phyloP scores from a whole-genome alignment of 2,797 vertebrate species.

The Helostoma temminkii region DNA sequence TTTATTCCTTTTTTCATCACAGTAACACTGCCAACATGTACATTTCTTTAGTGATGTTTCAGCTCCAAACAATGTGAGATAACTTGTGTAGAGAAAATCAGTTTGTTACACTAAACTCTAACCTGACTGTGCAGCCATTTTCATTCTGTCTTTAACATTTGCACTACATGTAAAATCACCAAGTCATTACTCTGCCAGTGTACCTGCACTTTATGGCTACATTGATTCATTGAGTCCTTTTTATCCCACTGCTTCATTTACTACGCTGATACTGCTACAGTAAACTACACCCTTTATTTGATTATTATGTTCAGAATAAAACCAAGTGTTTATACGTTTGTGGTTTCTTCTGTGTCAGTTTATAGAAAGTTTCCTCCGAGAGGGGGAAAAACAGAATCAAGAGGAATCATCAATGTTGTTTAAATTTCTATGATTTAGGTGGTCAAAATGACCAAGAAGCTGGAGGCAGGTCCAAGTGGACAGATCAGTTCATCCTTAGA shows the following conservation, averaged over 20 bases:
- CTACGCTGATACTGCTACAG: slow-evolving; percentile 32
- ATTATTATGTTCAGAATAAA: slow-evolving; percentile 73
- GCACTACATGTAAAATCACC: slow-evolving; percentile 28
- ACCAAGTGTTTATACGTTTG: slow-evolving; percentile 66
- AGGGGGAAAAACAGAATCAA: not conserved
- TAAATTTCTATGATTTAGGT: no score
- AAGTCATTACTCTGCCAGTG: slow-evolving; percentile 32
- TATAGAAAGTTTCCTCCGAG: no score
- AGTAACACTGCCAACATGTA: not conserved
- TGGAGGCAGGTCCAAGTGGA: no score
- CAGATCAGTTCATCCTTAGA: no score
- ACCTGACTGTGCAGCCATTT: slow-evolving; percentile 28
- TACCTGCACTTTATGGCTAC: slow-evolving; percentile 65
- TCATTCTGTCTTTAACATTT: slow-evolving; percentile 6
- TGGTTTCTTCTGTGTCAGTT: slow-evolving; percentile 14
- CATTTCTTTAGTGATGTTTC: no score
- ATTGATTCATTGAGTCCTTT: no score
- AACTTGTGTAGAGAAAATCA: no score
- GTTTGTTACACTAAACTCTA: no score
- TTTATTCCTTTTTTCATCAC: not conserved
- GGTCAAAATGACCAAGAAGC: no score
- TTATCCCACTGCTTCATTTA: slow-evolving; percentile 39
- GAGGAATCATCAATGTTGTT: no score
- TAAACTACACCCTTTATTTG: slow-evolving; percentile 35
- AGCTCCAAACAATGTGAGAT: no score